These are phyloP conservation scores for Triplophysa yarkandensis DNA, from an alignment of 2,797 vertebrate genomes.

Conservation along the genomic window DNA sequence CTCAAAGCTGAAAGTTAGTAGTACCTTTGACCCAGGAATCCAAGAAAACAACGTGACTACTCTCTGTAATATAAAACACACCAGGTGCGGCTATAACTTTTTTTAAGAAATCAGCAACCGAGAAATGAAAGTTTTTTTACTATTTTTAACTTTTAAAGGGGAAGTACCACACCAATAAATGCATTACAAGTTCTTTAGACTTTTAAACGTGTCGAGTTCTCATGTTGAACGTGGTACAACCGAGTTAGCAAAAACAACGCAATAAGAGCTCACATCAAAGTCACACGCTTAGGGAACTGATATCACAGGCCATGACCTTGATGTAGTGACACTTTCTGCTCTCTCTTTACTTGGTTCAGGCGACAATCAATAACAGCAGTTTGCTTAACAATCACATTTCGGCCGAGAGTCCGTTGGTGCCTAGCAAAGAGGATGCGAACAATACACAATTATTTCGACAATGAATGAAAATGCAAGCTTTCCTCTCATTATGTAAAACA, in stretches of 20 bases:
- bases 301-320: slow-evolving; percentile 58
- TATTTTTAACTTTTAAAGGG: neutral
- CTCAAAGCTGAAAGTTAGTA: neutral
- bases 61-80: slow-evolving; percentile 57
- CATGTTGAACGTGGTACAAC: no score
- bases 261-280: slow-evolving; percentile 2
- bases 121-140: neutral
- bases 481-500: neutral
- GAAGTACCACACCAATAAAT: neutral
- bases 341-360: slow-evolving; percentile 11
- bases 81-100: slow-evolving; percentile 57
- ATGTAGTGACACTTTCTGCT: slow-evolving; percentile 17
- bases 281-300: slow-evolving; percentile 1
- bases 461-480: neutral
- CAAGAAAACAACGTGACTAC: slow-evolving; percentile 39
- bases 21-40: slow-evolving; percentile 3
- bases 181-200: no score
- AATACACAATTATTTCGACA: slow-evolving; percentile 5
- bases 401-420: neutral
- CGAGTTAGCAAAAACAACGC: no score
- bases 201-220: no score
- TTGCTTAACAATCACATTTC: slow-evolving; percentile 29
- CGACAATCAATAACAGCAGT: slow-evolving; percentile 39
- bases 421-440: slow-evolving; percentile 7
- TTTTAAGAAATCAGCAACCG: slow-evolving; percentile 32